A percentile compares a stretch with the other conserved stretches of the same genome.
phyloP scores from a whole-genome alignment of 1,140 invertebrate species.

The Thereuonema tuberculata region DNA sequence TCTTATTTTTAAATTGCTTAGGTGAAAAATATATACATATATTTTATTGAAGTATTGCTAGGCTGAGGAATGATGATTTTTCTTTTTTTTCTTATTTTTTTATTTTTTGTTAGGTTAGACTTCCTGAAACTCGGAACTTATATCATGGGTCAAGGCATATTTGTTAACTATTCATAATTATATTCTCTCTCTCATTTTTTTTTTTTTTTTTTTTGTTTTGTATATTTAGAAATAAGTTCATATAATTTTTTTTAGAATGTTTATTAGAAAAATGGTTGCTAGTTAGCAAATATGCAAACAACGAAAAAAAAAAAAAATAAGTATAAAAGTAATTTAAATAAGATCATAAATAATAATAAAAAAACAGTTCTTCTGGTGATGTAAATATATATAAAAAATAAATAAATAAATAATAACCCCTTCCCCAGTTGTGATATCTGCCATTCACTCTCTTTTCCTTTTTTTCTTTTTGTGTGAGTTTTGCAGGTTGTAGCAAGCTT shows the following conservation, averaged over 20 bases:
- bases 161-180: too few relatives aligned
- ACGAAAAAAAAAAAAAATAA: not conserved
- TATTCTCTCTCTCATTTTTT: too few relatives aligned
- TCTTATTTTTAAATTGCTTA: not conserved
- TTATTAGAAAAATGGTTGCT: too few relatives aligned
- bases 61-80: not conserved
- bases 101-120: not conserved
- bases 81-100: not conserved
- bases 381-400: not conserved
- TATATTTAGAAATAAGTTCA: too few relatives aligned
- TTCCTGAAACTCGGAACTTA: not conserved
- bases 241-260: too few relatives aligned
- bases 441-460: not conserved
- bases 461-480: conserved; percentile 5
- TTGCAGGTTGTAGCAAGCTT: conserved; percentile 2
- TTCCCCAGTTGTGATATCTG: not conserved
- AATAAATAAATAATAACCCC: too few relatives aligned
- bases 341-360: not conserved
- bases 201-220: too few relatives aligned
- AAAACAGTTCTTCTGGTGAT: not conserved
- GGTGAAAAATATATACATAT: not conserved
- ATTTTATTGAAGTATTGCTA: not conserved
- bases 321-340: not conserved
- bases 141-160: too few relatives aligned
- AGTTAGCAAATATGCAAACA: too few relatives aligned